phyloP scores from a whole-genome alignment of 2,888 invertebrate species.

The Drosophila paramelanica region DNA sequence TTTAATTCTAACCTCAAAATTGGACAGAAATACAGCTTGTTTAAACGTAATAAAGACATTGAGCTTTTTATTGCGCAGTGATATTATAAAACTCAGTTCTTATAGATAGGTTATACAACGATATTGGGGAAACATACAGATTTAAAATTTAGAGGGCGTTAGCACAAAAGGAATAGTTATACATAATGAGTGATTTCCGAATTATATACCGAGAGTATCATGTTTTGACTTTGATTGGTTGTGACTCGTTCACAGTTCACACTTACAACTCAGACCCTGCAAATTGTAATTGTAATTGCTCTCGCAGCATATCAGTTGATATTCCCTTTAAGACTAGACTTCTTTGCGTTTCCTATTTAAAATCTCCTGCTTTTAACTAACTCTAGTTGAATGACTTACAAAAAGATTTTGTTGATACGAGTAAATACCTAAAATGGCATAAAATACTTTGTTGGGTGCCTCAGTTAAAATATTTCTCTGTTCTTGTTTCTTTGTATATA shows the following conservation, averaged over 20 bases:
- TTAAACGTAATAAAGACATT: slow-evolving; percentile 16
- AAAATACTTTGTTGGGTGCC: slow-evolving; percentile 69
- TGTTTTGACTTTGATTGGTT: slow-evolving; percentile 9
- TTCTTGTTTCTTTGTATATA: slow-evolving; percentile 38
- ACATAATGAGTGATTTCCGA: slow-evolving; percentile 24
- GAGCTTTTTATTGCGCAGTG: slow-evolving; percentile 27
- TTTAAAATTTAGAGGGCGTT: slow-evolving; percentile 10
- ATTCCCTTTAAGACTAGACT: slow-evolving; percentile 62
- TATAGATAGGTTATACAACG: slow-evolving; percentile 39
- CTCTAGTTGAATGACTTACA: slow-evolving; percentile 51
- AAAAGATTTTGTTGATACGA: slow-evolving; percentile 52
- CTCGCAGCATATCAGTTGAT: slow-evolving; percentile 24
- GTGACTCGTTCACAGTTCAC: neutral
- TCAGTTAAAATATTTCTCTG: slow-evolving; percentile 62
- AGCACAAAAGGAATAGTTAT: slow-evolving; percentile 43
- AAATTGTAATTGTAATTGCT: slow-evolving; percentile 14
- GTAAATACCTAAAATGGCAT: slow-evolving; percentile 71
- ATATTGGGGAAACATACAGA: slow-evolving; percentile 50
- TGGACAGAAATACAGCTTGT: slow-evolving; percentile 6
- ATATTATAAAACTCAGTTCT: slow-evolving; percentile 31
- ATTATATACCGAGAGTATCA: slow-evolving; percentile 17
- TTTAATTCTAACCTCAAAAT: slow-evolving; percentile 10
- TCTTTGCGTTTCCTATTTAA: slow-evolving; percentile 29
- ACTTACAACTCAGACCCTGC: slow-evolving; percentile 21
- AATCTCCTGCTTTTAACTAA: slow-evolving; percentile 22